A percentile compares a stretch with the other conserved stretches of the same genome.
phyloP scores from a whole-genome alignment of 2,888 invertebrate genomes.

The Arenicola marina region DNA sequence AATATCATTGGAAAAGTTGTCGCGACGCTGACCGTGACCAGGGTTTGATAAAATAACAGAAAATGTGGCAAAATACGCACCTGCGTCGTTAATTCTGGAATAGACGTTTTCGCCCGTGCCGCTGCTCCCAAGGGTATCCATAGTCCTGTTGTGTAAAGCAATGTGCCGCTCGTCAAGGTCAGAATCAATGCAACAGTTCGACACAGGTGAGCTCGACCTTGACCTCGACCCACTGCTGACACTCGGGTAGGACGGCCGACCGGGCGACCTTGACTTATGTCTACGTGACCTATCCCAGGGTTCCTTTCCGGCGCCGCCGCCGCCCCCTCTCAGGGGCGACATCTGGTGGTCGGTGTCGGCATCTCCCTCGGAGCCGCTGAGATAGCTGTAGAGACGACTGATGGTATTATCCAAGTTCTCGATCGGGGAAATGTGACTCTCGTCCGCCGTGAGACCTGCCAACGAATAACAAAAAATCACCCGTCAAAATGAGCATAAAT shows the following conservation, averaged over 20 bases:
- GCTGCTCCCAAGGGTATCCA: conserved; percentile 22
- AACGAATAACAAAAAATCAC: too few species aligned
- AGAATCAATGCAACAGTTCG: neutral
- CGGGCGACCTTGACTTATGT: too few species aligned
- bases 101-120: conserved; percentile 28
- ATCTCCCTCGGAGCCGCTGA: conserved; percentile 54
- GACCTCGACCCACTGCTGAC: neutral
- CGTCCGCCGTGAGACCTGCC: conserved; percentile 3
- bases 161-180: neutral
- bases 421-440: conserved; percentile 4
- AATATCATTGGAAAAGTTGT: too few species aligned
- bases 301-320: neutral
- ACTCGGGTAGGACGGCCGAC: neutral
- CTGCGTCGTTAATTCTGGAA: conserved; percentile 30
- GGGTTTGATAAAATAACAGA: too few species aligned
- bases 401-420: conserved; percentile 6
- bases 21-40: too few species aligned
- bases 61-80: conserved; percentile 9
- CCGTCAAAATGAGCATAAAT: too few species aligned
- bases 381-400: conserved; percentile 40
- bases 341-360: conserved; percentile 36
- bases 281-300: too few species aligned
- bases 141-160: neutral
- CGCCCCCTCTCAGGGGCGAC: neutral
- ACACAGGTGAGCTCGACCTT: too few species aligned